Evolutionary conservation across 2,113 vertebrate genomes (phyloP).

Genomic region (Chamaetylas fuelleborni): DNA sequence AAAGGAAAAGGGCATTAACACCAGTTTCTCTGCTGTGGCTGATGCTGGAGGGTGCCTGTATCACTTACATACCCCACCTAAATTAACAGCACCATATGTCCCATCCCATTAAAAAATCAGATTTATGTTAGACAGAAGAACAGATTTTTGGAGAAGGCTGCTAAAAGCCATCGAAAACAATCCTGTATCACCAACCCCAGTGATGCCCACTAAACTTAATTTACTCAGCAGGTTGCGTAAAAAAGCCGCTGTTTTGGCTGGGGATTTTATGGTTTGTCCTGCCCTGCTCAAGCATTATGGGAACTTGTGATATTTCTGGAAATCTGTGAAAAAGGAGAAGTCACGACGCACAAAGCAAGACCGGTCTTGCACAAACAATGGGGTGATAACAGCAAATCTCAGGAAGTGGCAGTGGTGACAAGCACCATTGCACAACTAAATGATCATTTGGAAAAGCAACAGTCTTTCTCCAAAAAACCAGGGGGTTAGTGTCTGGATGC

Average conservation of each 20-base stretch:
- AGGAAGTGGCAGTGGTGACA: not conserved
- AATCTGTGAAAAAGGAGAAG: not conserved
- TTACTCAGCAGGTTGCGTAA: not conserved
- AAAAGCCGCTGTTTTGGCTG: not conserved
- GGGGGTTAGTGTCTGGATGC: not conserved
- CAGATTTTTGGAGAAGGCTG: not conserved
- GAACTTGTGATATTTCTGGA: not conserved
- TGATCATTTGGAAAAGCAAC: not conserved
- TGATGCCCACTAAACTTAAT: not conserved
- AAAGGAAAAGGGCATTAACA: not conserved
- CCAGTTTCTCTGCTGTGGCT: too few relatives aligned
- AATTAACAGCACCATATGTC: accelerated
- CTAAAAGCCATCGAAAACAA: not conserved
- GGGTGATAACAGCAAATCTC: not conserved
- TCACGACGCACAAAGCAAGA: accelerated
- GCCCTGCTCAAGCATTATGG: accelerated
- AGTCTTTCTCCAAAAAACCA: accelerated
- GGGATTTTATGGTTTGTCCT: not conserved
- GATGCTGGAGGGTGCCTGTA: not conserved
- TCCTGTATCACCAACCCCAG: not conserved
- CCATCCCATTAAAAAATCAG: not conserved
- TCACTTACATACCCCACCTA: too few relatives aligned
- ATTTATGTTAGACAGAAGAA: not conserved
- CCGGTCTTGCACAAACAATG: not conserved
- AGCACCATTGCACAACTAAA: not conserved